Evolutionary conservation across 2,113 vertebrate species (phyloP).

Genomic region (Dicrurus megarhynchus): DNA sequence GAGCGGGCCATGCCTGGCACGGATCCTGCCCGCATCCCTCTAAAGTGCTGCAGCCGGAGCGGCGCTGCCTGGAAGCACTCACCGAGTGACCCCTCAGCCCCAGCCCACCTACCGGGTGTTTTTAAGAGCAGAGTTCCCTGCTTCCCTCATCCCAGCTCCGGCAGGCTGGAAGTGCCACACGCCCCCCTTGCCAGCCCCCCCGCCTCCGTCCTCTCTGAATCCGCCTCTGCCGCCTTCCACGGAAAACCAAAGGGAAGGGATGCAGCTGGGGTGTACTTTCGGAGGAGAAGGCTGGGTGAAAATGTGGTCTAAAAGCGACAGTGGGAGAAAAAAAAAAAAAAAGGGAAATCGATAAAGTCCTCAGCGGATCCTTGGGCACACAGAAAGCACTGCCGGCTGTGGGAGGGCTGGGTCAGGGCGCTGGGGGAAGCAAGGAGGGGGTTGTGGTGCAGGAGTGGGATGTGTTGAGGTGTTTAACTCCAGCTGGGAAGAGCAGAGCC

Average conservation of each 20-base stretch:
- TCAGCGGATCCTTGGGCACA: neutral
- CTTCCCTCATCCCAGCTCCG: neutral
- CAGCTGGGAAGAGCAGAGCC: neutral
- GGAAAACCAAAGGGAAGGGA: neutral
- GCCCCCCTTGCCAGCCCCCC: neutral
- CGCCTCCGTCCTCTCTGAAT: neutral
- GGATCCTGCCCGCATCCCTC: neutral
- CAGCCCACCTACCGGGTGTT: neutral
- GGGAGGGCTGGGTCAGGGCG: neutral
- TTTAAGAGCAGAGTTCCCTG: neutral
- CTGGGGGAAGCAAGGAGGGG: neutral
- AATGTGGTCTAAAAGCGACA: neutral
- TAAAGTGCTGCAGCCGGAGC: neutral
- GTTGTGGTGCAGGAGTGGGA: rapidly evolving
- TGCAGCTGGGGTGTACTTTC: neutral
- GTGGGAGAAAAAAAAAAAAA: neutral
- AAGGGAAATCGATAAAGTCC: neutral
- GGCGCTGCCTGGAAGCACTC: neutral
- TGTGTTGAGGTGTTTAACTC: neutral
- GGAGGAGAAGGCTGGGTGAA: neutral
- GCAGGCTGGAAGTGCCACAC: neutral
- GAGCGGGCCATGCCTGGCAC: slow-evolving; percentile 10
- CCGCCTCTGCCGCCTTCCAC: neutral
- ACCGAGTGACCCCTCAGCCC: neutral
- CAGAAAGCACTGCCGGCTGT: neutral